These are phyloP conservation scores for Turdus rufiventris DNA, from an alignment of 2,113 vertebrate genomes.

Conservation along the genomic window DNA sequence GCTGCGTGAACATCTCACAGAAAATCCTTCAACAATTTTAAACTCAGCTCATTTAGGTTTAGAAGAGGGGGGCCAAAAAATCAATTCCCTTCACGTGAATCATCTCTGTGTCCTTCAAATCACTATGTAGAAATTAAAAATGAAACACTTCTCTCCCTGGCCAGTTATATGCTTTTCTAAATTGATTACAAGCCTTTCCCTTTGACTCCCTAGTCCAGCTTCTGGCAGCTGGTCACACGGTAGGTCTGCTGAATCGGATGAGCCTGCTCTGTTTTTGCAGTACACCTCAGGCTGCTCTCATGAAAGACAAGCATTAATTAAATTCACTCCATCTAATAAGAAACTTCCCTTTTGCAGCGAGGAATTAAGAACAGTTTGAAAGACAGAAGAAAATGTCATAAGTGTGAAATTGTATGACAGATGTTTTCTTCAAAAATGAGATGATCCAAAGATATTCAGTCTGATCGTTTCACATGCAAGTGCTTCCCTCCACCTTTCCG, in stretches of 20 bases:
- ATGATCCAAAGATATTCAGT: neutral
- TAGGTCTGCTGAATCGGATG: neutral
- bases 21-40: constrained; percentile 55
- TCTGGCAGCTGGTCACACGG: constrained; percentile 9
- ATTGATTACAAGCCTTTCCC: neutral
- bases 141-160: neutral
- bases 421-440: neutral
- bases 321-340: neutral
- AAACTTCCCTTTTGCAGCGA: neutral
- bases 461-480: neutral
- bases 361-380: neutral
- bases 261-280: neutral
- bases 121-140: neutral
- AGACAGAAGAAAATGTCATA: neutral
- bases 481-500: neutral
- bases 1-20: constrained; percentile 44
- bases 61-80: neutral
- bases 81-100: neutral
- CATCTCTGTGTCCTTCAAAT: neutral
- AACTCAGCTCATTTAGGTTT: constrained; percentile 5
- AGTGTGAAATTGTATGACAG: neutral
- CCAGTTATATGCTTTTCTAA: neutral
- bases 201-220: neutral
- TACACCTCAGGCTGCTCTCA: neutral
- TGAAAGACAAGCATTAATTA: constrained; percentile 10